Evolutionary conservation across 2,888 invertebrate genomes (phyloP).

Genomic region (Crematogaster levior): DNA sequence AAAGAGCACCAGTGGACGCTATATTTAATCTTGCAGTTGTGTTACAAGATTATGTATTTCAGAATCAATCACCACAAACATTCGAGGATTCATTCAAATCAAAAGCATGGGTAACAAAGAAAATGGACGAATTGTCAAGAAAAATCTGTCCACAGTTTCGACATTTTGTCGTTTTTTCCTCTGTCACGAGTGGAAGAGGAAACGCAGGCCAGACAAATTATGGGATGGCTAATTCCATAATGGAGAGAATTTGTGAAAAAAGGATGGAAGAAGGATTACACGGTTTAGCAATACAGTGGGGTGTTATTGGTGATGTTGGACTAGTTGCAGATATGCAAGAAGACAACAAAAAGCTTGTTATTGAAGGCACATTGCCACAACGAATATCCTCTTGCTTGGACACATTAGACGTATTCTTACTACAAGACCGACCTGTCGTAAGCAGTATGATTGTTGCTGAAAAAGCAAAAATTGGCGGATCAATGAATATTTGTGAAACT

Average conservation of each 20-base stretch:
- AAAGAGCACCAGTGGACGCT: no score
- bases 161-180: constrained; percentile 89
- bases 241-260: constrained; percentile 84
- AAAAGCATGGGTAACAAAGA: no score
- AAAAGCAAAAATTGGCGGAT: constrained; percentile 88
- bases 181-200: no score
- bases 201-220: no score
- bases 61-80: no score
- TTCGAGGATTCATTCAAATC: no score
- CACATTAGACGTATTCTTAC: constrained; percentile 69
- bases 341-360: no score
- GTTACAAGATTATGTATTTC: no score
- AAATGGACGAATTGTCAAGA: constrained; percentile 87
- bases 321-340: constrained; percentile 1
- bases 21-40: no score
- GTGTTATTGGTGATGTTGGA: constrained; percentile 18
- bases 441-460: constrained; percentile 96
- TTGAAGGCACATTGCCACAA: constrained; percentile 94
- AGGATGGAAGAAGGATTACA: constrained; percentile 85
- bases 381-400: constrained; percentile 92
- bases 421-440: constrained; percentile 89
- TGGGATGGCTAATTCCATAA: no score
- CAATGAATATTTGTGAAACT: constrained; percentile 90
- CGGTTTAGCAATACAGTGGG: constrained; percentile 29
- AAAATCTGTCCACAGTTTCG: constrained; percentile 81